phyloP scores from a whole-genome alignment of 2,113 vertebrate genomes.

The Rhadina sibilatrix region DNA sequence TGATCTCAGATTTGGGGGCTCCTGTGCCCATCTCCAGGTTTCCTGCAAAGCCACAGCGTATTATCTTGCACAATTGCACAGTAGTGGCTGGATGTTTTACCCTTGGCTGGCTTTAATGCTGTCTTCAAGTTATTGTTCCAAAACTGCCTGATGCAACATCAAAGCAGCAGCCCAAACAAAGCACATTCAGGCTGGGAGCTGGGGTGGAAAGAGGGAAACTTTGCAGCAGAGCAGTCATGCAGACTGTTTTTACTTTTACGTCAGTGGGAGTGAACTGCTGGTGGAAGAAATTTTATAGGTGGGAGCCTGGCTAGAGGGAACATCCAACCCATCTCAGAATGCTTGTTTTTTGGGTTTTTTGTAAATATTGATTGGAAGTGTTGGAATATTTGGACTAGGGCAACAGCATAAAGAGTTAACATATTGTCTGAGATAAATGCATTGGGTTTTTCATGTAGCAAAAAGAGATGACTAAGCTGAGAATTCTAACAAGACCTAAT shows the following conservation, averaged over 20 bases:
- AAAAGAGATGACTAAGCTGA: conserved; percentile 14
- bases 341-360: neutral
- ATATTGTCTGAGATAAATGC: neutral
- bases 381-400: neutral
- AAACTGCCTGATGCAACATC: conserved; percentile 47
- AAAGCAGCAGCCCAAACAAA: conserved; percentile 54
- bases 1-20: neutral
- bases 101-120: neutral
- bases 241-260: neutral
- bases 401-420: neutral
- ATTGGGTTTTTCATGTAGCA: neutral
- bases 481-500: neutral
- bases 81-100: neutral
- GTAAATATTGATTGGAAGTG: neutral
- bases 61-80: neutral
- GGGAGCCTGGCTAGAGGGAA: neutral
- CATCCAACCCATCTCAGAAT: neutral
- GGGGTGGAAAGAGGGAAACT: conserved; percentile 42
- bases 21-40: neutral
- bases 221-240: conserved; percentile 9
- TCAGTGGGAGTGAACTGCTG: neutral
- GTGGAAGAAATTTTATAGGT: neutral
- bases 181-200: conserved; percentile 50
- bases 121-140: neutral
- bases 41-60: neutral